Evolutionary conservation across 2,888 invertebrate genomes (phyloP), one percentile per base, ranked within the genome.

Genomic region (Andrena fulva): DNA sequence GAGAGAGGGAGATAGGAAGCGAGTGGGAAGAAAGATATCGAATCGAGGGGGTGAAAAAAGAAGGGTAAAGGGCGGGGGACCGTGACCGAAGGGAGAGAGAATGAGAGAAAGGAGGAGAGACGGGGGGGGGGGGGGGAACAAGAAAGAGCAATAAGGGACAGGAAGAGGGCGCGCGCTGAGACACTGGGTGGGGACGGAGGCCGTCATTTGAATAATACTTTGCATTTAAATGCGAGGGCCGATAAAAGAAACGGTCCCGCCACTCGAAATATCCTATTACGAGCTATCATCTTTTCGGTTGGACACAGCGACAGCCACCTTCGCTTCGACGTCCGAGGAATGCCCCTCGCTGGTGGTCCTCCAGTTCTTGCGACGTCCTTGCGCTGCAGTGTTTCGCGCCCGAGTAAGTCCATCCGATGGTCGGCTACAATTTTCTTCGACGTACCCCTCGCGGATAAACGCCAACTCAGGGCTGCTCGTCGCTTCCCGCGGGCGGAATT

Each of bases 141-240:
- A 73, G 72, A 73, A 66, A 73, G 72, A 72, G 67, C 62, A 60
- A 62, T 63, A 52, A 60, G 60, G 50, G 72, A 82, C 60, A 67
- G 82, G 68, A 52, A 79, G 67, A 70, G 54, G 56, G 59, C 70
- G 75, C 68, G 76, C 68, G 76, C 29, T 66, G 77, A 70, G 71
- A 80, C 56, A 71, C 71, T 62, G 54, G 20, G 52, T 63, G 63
- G 66, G 66, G 71, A 20, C 20, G 84, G 80, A 75, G 81, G 82
- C 85, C 86, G 87, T 87, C 85, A 92, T 93, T 93, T 93, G 92
- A 93, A 93, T 93, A 93, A 93, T 93, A 92, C 93, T 93, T 93
- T 92, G 93, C 92, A 93, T 93, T 93, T 92, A 93, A 93, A 93
- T 92, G 92, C 90, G 87, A 85, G 77, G 82, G 82, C 86, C 91